Percentiles rank a stretch among this genome's conserved stretches.
phyloP scores from a whole-genome alignment of 2,797 vertebrate species.

The Glossophaga mutica region DNA sequence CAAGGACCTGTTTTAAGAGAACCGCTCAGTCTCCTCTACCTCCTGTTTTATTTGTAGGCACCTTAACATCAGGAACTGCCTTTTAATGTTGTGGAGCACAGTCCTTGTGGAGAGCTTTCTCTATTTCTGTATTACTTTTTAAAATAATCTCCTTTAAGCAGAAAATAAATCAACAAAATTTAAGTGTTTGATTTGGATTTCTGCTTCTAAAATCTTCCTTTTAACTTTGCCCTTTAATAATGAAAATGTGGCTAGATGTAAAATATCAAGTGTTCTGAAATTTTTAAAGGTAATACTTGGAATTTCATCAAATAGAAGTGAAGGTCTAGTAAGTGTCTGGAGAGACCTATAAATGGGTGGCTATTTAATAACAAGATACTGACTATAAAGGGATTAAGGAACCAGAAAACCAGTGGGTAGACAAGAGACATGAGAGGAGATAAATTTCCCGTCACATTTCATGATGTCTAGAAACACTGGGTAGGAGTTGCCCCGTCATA shows the following conservation, averaged over 20 bases:
- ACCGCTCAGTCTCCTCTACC: neutral
- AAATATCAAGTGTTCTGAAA: neutral
- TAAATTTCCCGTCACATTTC: conserved; percentile 18
- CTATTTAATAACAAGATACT: conserved; percentile 15
- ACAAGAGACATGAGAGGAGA: neutral
- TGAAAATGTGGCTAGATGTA: neutral
- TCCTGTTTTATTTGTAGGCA: neutral
- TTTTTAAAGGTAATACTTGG: neutral
- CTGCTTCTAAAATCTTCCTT: conserved; percentile 10
- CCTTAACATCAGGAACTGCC: neutral
- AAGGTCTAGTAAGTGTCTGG: neutral
- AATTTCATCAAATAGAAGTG: neutral
- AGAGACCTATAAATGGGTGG: neutral
- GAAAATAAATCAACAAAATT: neutral
- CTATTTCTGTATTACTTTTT: neutral
- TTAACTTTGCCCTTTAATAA: conserved; percentile 18
- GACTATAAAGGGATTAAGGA: neutral
- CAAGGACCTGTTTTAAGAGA: neutral
- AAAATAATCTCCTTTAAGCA: neutral
- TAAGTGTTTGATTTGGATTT: conserved; percentile 16
- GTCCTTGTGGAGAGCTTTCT: neutral
- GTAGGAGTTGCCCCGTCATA: neutral
- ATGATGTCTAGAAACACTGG: neutral
- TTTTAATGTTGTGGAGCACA: neutral
- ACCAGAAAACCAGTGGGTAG: conserved; percentile 13